A percentile compares a stretch with the other conserved stretches of the same genome.
Evolutionary conservation across 2,888 invertebrate genomes (phyloP).

Genomic region (Mesochorus sp.): DNA sequence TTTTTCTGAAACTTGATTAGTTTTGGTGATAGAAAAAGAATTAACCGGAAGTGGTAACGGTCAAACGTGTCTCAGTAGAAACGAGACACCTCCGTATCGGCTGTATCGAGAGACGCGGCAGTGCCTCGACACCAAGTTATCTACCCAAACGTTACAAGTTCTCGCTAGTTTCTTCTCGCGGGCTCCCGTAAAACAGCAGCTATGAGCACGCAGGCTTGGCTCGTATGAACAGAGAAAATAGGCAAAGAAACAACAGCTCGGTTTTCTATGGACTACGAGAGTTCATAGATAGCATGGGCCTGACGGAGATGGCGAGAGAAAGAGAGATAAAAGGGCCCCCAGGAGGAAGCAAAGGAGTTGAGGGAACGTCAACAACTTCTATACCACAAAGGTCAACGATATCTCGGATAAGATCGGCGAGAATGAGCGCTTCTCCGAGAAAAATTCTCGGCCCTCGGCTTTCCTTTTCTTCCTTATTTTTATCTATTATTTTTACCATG

Average conservation of each 20-base stretch:
- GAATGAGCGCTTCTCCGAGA: constrained; percentile 51
- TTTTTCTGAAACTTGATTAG: too few relatives aligned
- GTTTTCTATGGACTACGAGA: constrained; percentile 47
- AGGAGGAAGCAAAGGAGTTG: constrained; percentile 54
- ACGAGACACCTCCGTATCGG: background rate
- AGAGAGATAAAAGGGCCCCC: constrained; percentile 20
- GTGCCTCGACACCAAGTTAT: constrained; percentile 43
- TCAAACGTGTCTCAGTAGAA: background rate
- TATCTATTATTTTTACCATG: constrained; percentile 17
- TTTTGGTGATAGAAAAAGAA: too few relatives aligned
- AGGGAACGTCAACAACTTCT: constrained; percentile 54
- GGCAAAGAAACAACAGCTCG: constrained; percentile 42
- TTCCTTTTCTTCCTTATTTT: constrained; percentile 51
- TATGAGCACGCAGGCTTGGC: background rate
- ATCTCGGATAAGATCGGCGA: constrained; percentile 63
- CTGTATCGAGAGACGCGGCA: background rate
- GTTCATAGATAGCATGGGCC: constrained; percentile 44
- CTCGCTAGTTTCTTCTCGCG: constrained; percentile 12
- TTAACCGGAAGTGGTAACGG: too few relatives aligned
- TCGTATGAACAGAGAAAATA: constrained; percentile 7
- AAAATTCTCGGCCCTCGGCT: constrained; percentile 55
- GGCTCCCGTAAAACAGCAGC: constrained; percentile 26
- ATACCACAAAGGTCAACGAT: constrained; percentile 62
- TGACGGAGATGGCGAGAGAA: constrained; percentile 8
- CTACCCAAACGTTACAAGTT: constrained; percentile 47